phyloP scores from a whole-genome alignment of 2,888 invertebrate genomes.

The Dryobotodes eremita region DNA sequence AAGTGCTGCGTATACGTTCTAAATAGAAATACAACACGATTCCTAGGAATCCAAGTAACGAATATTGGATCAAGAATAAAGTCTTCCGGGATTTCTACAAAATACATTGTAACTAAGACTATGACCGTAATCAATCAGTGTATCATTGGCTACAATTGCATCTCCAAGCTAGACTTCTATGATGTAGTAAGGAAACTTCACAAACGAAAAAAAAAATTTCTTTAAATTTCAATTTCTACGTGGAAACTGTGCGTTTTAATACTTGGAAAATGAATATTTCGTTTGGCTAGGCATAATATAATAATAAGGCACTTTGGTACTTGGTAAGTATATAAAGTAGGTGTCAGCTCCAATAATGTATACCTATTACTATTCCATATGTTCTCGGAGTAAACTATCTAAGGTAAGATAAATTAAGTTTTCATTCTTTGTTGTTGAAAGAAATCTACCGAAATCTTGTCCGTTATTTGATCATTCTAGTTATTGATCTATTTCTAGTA shows the following conservation, averaged over 20 bases:
- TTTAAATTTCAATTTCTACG: slow-evolving; percentile 19
- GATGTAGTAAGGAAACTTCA: neutral
- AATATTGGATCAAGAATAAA: slow-evolving; percentile 7
- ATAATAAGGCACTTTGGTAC: slow-evolving; percentile 13
- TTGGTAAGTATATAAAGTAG: slow-evolving; percentile 12
- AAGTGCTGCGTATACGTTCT: slow-evolving; percentile 15
- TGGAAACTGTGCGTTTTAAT: slow-evolving; percentile 34
- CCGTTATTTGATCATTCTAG: slow-evolving; percentile 6
- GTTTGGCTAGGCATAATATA: slow-evolving; percentile 5
- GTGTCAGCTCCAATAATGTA: slow-evolving; percentile 15
- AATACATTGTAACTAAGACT: neutral
- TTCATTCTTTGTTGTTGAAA: neutral
- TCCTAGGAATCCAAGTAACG: neutral
- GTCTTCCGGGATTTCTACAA: slow-evolving; percentile 1
- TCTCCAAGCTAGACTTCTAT: slow-evolving; percentile 2
- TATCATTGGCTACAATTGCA: slow-evolving; percentile 8
- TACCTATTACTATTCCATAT: neutral
- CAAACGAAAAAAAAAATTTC: neutral
- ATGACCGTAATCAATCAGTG: neutral
- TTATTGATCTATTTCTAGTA: no score
- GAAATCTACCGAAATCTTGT: slow-evolving; percentile 11
- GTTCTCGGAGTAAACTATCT: neutral
- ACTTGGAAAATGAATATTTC: slow-evolving; percentile 33
- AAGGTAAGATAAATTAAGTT: neutral
- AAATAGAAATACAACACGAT: slow-evolving; percentile 7